Conservation (phyloP, 2,113 vertebrate genomes). For the Picathartes gymnocephalus region DNA sequence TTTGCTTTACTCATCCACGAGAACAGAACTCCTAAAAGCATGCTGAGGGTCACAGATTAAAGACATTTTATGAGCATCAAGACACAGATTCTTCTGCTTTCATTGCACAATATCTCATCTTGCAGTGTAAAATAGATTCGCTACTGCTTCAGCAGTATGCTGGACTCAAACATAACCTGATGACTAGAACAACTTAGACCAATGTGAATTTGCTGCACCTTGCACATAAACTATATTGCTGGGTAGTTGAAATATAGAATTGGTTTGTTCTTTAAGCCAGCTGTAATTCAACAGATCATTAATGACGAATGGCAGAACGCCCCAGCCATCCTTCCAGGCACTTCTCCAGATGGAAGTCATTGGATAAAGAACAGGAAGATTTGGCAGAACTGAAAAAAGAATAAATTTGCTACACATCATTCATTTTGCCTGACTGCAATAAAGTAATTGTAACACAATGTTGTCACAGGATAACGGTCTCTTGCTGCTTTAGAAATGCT, state of each 20-base stretch:
- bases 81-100: neutral
- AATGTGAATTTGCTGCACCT: neutral
- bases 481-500: constrained; percentile 56
- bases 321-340: constrained; percentile 35
- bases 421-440: constrained; percentile 57
- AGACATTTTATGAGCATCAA: neutral
- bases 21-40: neutral
- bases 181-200: neutral
- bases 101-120: neutral
- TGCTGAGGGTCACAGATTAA: neutral
- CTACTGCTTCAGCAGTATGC: neutral
- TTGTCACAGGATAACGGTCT: constrained; percentile 49
- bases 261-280: neutral
- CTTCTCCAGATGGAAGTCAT: constrained; percentile 41
- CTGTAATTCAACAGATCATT: constrained; percentile 28
- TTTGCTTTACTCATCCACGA: neutral
- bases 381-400: constrained; percentile 35
- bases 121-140: neutral
- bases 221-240: neutral
- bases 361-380: constrained; percentile 37
- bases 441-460: constrained; percentile 53
- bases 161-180: neutral
- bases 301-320: constrained; percentile 24
- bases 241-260: neutral
- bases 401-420: constrained; percentile 43